Conservation (phyloP, 2,113 vertebrate species). For the Catharus bicknelli region DNA sequence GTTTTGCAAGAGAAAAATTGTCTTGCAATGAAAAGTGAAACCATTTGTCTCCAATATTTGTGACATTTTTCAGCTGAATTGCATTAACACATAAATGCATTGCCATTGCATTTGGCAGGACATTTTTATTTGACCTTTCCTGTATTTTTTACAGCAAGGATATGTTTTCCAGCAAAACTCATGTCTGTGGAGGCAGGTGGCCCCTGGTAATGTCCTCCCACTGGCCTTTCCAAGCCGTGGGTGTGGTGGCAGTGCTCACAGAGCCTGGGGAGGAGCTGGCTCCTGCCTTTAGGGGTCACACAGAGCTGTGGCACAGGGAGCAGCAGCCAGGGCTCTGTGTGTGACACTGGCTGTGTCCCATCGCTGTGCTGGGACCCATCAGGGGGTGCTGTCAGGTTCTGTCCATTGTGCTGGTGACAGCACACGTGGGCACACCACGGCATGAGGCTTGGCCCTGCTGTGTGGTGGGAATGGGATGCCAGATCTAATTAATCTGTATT, state of each 20-base stretch:
- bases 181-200: neutral
- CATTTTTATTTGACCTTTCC: neutral
- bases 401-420: neutral
- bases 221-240: neutral
- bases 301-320: neutral
- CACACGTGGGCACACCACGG: fast-evolving
- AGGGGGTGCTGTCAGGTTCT: fast-evolving
- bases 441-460: neutral
- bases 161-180: neutral
- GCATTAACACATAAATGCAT: neutral
- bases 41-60: neutral
- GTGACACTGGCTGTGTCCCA: neutral
- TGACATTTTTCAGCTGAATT: neutral
- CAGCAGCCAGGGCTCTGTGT: neutral
- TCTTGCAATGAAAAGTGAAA: neutral
- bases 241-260: neutral
- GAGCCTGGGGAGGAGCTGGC: neutral
- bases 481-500: neutral
- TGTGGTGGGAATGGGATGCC: neutral
- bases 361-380: neutral
- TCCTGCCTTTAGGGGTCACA: neutral
- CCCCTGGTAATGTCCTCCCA: neutral
- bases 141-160: neutral
- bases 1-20: neutral
- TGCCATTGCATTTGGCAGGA: neutral